These are phyloP conservation scores for Melanargia galathea DNA, from an alignment of 2,888 invertebrate species.

Conservation along the genomic window DNA sequence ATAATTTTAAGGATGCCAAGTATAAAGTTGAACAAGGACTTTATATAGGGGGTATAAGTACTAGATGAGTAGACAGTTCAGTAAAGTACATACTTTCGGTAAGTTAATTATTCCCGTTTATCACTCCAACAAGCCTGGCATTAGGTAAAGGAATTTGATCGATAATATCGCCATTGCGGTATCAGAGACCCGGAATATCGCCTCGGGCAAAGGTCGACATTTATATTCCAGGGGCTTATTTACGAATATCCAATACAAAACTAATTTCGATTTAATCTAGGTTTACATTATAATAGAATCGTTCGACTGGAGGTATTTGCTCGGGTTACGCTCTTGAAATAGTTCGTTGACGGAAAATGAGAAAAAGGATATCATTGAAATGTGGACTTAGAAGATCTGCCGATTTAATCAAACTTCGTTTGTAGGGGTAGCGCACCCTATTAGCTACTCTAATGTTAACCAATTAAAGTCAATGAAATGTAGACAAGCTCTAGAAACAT, in stretches of 20 bases:
- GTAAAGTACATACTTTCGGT: background rate
- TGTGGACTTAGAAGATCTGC: background rate
- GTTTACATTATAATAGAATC: slow-evolving; percentile 11
- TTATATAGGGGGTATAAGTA: background rate
- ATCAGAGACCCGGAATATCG: slow-evolving; percentile 21
- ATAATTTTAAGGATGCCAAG: too few relatives aligned
- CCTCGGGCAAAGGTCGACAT: slow-evolving; percentile 27
- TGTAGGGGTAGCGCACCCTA: too few relatives aligned
- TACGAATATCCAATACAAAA: slow-evolving; percentile 25
- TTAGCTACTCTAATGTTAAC: too few relatives aligned
- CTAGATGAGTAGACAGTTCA: background rate
- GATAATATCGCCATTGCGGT: slow-evolving; percentile 14
- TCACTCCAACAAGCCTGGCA: slow-evolving; percentile 3
- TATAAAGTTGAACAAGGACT: too few relatives aligned
- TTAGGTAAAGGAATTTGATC: slow-evolving; percentile 20
- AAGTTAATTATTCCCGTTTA: slow-evolving; percentile 11
- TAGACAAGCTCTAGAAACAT: too few relatives aligned
- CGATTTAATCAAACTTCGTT: too few relatives aligned
- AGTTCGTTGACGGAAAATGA: background rate
- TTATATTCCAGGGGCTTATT: slow-evolving; percentile 29
- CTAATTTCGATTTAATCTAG: slow-evolving; percentile 25
- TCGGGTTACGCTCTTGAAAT: background rate
- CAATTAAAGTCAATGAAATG: too few relatives aligned
- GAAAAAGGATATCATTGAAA: background rate
- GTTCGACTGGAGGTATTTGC: slow-evolving; percentile 4